These are phyloP conservation scores for Dasyornis broadbenti DNA, from an alignment of 2,113 vertebrate species.

Conservation along the genomic window DNA sequence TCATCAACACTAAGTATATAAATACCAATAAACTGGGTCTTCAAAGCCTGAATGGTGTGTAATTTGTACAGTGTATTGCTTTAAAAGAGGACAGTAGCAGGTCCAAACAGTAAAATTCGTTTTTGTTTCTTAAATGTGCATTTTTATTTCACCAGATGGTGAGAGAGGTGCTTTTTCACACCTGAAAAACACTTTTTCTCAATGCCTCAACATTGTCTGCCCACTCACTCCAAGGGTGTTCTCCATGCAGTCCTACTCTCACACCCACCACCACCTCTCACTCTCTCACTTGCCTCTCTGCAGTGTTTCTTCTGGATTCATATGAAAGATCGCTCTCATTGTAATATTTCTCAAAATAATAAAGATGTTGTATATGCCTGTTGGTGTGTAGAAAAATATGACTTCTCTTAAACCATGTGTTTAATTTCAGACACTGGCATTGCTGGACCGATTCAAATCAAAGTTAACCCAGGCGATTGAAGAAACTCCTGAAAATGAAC, in stretches of 20 bases:
- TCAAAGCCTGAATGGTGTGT: not conserved
- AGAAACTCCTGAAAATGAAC: slow-evolving; percentile 80
- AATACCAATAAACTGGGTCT: not conserved
- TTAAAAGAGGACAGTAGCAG: not conserved
- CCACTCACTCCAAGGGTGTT: fast-evolving
- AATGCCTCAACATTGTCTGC: not conserved
- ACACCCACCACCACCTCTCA: fast-evolving
- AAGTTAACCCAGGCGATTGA: slow-evolving; percentile 90
- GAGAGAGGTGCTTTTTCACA: not conserved
- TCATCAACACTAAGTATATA: not conserved
- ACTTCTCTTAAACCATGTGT: not conserved
- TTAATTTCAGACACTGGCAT: slow-evolving; percentile 83
- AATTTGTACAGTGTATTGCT: not conserved
- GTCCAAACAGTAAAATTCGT: not conserved
- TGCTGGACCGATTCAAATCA: slow-evolving; percentile 88
- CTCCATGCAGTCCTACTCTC: fast-evolving
- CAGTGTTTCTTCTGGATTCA: not conserved
- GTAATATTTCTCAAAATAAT: not conserved
- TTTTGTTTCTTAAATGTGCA: not conserved
- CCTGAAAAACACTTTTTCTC: not conserved
- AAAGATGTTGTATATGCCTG: not conserved
- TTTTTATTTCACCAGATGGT: not conserved
- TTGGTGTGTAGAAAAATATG: not conserved
- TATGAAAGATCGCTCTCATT: not conserved
- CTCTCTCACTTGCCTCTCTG: not conserved